Percentiles rank a stretch among this genome's conserved stretches.
Evolutionary conservation across 2,888 invertebrate genomes (phyloP).

Genomic region (Octodonta nipae): DNA sequence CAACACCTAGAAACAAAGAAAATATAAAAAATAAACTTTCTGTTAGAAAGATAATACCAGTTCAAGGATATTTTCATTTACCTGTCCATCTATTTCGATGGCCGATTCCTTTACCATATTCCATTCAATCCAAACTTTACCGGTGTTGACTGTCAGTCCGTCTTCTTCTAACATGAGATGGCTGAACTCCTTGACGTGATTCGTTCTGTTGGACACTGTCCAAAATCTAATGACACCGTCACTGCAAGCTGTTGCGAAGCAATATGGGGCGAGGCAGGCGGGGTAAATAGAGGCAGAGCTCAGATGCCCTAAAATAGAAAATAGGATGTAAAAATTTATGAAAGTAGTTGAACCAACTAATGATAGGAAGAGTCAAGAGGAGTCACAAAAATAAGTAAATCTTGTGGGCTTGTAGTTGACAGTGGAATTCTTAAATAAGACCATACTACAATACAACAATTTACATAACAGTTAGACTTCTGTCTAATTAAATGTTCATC

Average conservation of each 20-base stretch:
- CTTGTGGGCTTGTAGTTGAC: too few species aligned
- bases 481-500: too few species aligned
- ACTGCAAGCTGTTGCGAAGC: conserved; percentile 87
- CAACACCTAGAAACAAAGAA: conserved; percentile 44
- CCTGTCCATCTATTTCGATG: conserved; percentile 52
- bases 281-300: conserved; percentile 97
- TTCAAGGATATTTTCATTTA: too few species aligned
- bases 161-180: conserved; percentile 31
- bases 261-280: conserved; percentile 95
- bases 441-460: too few species aligned
- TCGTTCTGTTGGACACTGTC: conserved; percentile 38
- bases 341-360: too few species aligned
- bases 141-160: conserved; percentile 29
- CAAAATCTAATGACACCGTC: conserved; percentile 85
- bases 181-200: conserved; percentile 22
- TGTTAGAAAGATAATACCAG: too few species aligned
- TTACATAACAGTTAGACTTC: too few species aligned
- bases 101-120: conserved; percentile 44
- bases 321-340: too few species aligned
- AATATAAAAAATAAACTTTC: too few species aligned
- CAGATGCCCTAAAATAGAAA: conserved; percentile 66
- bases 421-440: too few species aligned
- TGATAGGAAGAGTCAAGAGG: too few species aligned
- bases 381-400: too few species aligned
- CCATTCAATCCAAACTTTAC: conserved; percentile 35